Evolutionary conservation across 2,113 vertebrate species (phyloP), one percentile per base, ranked within the genome.

Genomic region (Phylloscopus whistleri): DNA sequence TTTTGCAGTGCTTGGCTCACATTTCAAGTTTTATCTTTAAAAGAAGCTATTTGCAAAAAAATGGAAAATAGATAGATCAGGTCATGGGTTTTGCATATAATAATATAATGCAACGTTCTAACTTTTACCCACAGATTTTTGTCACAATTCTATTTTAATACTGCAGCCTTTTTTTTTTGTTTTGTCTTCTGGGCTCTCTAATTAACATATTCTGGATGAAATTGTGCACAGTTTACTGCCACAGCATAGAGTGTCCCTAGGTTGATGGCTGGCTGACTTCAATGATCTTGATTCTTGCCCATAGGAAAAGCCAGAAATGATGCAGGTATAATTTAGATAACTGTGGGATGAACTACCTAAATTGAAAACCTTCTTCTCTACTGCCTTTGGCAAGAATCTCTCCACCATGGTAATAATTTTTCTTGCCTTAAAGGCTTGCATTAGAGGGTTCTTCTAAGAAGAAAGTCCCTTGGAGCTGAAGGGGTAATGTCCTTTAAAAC

Each of bases 241-340:
- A 37, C 69, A 82, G 74, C 53, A 44, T 68, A 28, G 49, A 68
- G 19, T 49, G 17, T 79, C 91, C 41, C 75, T 59, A 9, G 46
- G 39, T 6, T 91, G 88, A 76, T 93, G 87, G 62, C 26, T 94
- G 84, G 16, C 15, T 95, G 87, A 41, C 58, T 94, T 94, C 94
- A 94, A 92, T 90, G 75, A 58, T 94, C 78, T 88, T 80, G 53
- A 88, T 68, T 96, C 79, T 80, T 90, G 70, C 83, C 67, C 0
- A 0, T 88, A 81, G 82, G 59, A 90, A 94, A 93, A 80, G 62
- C 28, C 59, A 85, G 85, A 95, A 95, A 76, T 58, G 37, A 64
- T 62, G 79, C 79, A 88, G 82, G 75, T 93, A 20, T 88, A 91
- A 94, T 92, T 92, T 88, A 90, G 87, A n/a, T 88, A 93, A 87